These are phyloP conservation scores for Nannoperca obscura DNA, from an alignment of 2,797 vertebrate species.

Conservation along the genomic window DNA sequence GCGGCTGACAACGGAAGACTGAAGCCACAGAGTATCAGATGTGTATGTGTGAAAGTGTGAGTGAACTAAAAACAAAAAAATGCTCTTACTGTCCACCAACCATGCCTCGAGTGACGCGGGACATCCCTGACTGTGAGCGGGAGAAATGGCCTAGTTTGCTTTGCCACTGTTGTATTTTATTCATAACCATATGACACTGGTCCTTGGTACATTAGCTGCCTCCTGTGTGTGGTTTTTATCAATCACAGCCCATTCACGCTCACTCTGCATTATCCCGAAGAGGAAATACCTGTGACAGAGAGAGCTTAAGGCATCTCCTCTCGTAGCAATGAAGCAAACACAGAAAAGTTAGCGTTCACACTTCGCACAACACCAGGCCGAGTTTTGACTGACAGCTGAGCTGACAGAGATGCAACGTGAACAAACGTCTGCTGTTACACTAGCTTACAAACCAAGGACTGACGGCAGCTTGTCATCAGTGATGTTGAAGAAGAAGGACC, in stretches of 20 bases:
- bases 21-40: background rate
- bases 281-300: background rate
- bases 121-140: slow-evolving; percentile 15
- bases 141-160: slow-evolving; percentile 74
- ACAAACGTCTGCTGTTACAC: slow-evolving; percentile 1
- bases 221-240: slow-evolving; percentile 51
- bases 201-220: slow-evolving; percentile 45
- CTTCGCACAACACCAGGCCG: background rate
- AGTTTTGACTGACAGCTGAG: slow-evolving; percentile 22
- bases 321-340: slow-evolving; percentile 1
- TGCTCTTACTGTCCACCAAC: slow-evolving; percentile 10
- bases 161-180: slow-evolving; percentile 77
- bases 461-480: background rate
- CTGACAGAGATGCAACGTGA: background rate
- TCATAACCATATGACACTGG: slow-evolving; percentile 76
- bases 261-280: background rate
- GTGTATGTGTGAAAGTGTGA: slow-evolving; percentile 3
- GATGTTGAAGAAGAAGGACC: background rate
- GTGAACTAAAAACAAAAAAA: slow-evolving; percentile 16
- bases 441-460: background rate
- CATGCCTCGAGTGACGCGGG: slow-evolving; percentile 2
- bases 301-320: background rate
- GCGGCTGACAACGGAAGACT: background rate
- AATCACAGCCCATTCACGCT: slow-evolving; percentile 21
- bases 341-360: background rate